Evolutionary conservation across 2,888 invertebrate species (phyloP).

Genomic region (Drosophila hawaiiensis): DNA sequence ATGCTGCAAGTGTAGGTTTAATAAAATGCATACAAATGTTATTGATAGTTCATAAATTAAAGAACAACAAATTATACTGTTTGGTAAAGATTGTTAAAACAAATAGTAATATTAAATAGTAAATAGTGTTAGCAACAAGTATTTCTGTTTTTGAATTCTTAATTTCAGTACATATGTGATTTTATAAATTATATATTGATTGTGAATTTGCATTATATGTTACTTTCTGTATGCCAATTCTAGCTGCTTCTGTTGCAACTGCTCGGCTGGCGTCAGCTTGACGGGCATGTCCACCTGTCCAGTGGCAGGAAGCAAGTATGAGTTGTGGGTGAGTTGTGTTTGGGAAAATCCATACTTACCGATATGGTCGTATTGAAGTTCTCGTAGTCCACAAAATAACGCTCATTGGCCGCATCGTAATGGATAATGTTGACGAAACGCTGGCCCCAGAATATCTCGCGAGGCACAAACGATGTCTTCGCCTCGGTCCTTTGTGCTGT

Average conservation of each 20-base stretch:
- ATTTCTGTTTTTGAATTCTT: not conserved
- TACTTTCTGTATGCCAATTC: conserved; percentile 44
- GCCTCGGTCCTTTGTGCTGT: conserved; percentile 91
- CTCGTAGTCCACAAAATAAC: conserved; percentile 86
- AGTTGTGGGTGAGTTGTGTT: not conserved
- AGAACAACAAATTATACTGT: not conserved
- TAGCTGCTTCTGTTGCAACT: conserved; percentile 21
- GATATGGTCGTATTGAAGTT: conserved; percentile 84
- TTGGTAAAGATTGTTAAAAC: not conserved
- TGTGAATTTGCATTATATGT: not conserved
- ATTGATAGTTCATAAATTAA: not conserved
- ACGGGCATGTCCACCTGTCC: conserved; percentile 79
- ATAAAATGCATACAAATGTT: not conserved
- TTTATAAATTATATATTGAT: not conserved
- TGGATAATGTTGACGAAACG: conserved; percentile 90
- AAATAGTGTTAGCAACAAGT: not conserved
- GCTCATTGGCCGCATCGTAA: conserved; percentile 87
- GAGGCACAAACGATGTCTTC: conserved; percentile 91
- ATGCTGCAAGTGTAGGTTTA: not conserved
- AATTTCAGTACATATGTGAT: not conserved
- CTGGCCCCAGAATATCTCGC: conserved; percentile 94
- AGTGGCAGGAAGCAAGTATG: conserved; percentile 43
- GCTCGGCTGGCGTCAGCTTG: conserved; percentile 4
- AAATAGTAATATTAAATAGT: too few relatives aligned
- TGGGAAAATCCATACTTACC: conserved; percentile 49